Base-by-base conservation (phyloP, 1,140 invertebrate species). In the Conus betulinus region DNA sequence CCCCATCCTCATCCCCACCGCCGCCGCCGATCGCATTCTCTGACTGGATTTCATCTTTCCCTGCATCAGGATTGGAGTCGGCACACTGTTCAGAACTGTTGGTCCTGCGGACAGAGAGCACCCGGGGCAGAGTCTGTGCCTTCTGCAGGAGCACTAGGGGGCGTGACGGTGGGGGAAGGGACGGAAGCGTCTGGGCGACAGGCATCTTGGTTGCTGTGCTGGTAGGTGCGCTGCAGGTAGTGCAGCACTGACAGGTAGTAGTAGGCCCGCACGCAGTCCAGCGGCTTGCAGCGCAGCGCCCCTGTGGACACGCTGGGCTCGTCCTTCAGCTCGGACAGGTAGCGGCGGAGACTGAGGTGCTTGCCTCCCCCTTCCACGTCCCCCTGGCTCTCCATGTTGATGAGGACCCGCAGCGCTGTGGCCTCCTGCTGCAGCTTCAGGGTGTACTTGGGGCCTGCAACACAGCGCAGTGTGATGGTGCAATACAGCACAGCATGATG, bases 401-500 rank as follows among this genome's bases (percentile, higher is more conserved):
- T 93, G n/a, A 94, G 88, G 0, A 94, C 93, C 25, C 93, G 87
- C 84, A 93, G 89, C 4, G 93, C 93, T 25, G 93, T 93, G 76
- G 93, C 91, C 87, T 94, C 93, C 51, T 94, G 93, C 84, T 94
- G 93, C 60, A 94, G 89, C 82, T 94, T 94, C 78, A 94, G 88
- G n/a, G 93, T 88, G 88, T 94, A 94, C 85, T 94, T 94, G 74
- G 93, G 93, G 84, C 93, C 93, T 94, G 89, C 10, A 92, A 84
- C 57, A 60, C 57, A 60, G 57, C 57, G 15, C 57, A 60, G 57
- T 4, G 57, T 5, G 8, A 60, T 4, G 15, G 57, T 15, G 15
- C 57, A 60, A 60, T 4, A 60, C 57, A 60, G 57, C 15, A 60
- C 57, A 60, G 57, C 57, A 15, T 60, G 8, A 60, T 15, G 15